These are phyloP conservation scores for Mycalesis mineus DNA, from an alignment of 2,888 invertebrate species.

Conservation along the genomic window DNA sequence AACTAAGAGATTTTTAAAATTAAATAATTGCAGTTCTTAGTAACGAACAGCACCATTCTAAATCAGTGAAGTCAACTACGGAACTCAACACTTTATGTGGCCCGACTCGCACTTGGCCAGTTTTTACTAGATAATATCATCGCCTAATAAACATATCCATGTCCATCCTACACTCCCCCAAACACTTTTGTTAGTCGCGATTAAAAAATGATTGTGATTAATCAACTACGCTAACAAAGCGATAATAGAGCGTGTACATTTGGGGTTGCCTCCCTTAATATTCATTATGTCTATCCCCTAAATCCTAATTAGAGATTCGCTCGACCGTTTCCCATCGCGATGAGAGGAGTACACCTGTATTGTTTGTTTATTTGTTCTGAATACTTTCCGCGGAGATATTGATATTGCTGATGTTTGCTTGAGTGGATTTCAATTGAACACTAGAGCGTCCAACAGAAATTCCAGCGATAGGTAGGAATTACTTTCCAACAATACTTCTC, in stretches of 20 bases:
- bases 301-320: slow-evolving; percentile 67
- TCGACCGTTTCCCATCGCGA: slow-evolving; percentile 54
- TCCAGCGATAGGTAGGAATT: not conserved
- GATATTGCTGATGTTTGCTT: slow-evolving; percentile 59
- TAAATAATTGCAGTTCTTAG: no score
- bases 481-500: not conserved
- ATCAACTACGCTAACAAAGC: slow-evolving; percentile 53
- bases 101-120: no score
- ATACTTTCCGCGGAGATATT: slow-evolving; percentile 57
- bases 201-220: slow-evolving; percentile 60
- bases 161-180: slow-evolving; percentile 26
- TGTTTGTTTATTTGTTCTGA: slow-evolving; percentile 59
- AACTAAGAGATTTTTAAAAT: no score
- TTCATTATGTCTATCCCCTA: slow-evolving; percentile 72
- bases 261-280: slow-evolving; percentile 68
- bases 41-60: no score
- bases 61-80: no score
- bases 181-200: slow-evolving; percentile 41
- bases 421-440: slow-evolving; percentile 52
- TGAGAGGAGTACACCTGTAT: slow-evolving; percentile 67
- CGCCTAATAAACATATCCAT: not conserved
- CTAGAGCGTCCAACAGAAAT: slow-evolving; percentile 43
- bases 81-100: no score
- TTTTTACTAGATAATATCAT: no score
- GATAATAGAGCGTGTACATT: slow-evolving; percentile 37